Conservation (phyloP, 2,113 vertebrate species). For the Xiphias gladius region DNA sequence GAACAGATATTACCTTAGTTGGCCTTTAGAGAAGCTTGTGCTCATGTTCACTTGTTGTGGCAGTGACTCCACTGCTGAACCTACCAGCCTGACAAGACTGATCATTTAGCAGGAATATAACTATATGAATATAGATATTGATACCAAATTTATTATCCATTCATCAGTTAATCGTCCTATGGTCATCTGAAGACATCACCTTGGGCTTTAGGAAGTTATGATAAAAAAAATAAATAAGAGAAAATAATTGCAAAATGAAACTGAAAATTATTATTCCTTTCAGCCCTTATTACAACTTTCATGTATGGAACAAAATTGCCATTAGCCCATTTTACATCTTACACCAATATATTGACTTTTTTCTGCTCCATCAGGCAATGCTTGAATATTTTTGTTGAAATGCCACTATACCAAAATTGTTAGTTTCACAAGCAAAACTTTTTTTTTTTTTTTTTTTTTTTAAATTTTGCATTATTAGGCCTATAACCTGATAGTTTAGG, state of each 20-base stretch:
- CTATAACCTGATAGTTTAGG: no score
- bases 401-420: background rate
- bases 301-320: no score
- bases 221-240: background rate
- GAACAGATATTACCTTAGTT: constrained; percentile 26
- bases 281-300: no score
- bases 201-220: background rate
- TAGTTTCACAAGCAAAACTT: no score
- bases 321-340: background rate
- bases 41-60: background rate
- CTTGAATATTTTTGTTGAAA: background rate
- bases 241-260: no score
- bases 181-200: background rate
- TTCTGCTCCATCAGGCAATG: background rate
- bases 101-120: background rate
- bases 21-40: background rate
- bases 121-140: background rate
- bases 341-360: background rate
- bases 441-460: no score
- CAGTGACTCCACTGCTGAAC: background rate
- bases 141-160: background rate
- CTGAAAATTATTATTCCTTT: background rate
- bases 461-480: no score
- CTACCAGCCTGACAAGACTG: background rate
- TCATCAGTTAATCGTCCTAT: background rate